Base-by-base conservation (phyloP, 2,797 vertebrate genomes). In the Alca torda region DNA sequence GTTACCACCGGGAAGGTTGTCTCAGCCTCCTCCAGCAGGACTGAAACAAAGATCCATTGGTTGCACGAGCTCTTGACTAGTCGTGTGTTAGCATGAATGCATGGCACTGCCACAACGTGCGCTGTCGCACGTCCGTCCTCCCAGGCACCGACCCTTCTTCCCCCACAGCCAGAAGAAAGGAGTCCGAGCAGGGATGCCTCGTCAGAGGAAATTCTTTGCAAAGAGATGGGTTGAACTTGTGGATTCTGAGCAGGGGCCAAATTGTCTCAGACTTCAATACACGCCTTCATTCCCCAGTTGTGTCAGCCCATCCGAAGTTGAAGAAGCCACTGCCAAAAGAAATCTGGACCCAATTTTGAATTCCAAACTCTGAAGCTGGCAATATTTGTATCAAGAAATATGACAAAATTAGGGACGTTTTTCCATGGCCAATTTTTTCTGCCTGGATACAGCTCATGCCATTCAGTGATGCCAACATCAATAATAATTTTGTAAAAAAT, bases 191-290 rank as follows among this genome's bases (percentile, higher is more conserved):
- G 80, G 17, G 43, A 33, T 14, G 50, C 54, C 43, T 91, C 6
- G 0, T 16, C 25, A 33, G 50, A 48, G 30, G 92, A 67, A 65
- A 76, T n/a, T 5, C n/a, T 81, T 76, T 84, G 43, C 65, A 67
- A 93, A 56, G 65, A 84, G 31, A 13, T 48, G 79, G 53, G 46
- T 41, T 78, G 79, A 83, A 81, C 57, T 46, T 84, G 89, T 77
- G 79, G 59, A 84, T 87, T 57, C 84, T 94, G 92, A 92, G 90
- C 69, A 11, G 72, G n/a, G 70, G 69, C 94, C 91, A 96, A 59
- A 64, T 50, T 78, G 85, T 31, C 91, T 93, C 87, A 39, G 90
- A 57, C 84, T 90, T 85, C 86, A 89, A 11, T 16, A 64, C 35
- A 0, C 20, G 84, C 74, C 79, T 92, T 85, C 87, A 69, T 65